phyloP scores from a whole-genome alignment of 2,888 invertebrate genomes.

The Lithodes maja region DNA sequence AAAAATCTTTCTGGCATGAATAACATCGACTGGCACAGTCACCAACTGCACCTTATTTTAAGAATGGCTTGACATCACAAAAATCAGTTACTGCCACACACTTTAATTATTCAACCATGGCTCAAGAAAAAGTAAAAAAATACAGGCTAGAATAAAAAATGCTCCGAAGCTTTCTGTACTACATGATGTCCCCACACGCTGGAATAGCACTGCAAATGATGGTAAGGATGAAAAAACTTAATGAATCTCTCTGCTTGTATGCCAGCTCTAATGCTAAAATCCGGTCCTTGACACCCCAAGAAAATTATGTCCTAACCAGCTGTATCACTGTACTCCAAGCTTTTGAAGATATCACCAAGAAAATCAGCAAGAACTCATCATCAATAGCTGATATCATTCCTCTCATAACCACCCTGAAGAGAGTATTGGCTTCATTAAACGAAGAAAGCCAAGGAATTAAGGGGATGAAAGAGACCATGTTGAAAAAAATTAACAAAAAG shows the following conservation, averaged over 20 bases:
- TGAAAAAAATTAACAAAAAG: background rate
- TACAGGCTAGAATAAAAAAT: conserved; percentile 14
- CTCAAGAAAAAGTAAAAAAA: background rate
- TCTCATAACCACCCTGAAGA: conserved; percentile 32
- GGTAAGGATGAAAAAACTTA: conserved; percentile 12
- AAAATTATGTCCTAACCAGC: conserved; percentile 22
- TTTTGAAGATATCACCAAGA: conserved; percentile 31
- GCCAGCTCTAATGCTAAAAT: conserved; percentile 1
- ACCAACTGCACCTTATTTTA: background rate
- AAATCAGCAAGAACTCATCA: conserved; percentile 26
- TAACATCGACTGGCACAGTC: background rate
- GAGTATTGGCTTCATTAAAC: background rate
- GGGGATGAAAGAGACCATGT: conserved; percentile 21
- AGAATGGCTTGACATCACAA: background rate
- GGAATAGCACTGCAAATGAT: conserved; percentile 34
- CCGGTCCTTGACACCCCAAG: conserved; percentile 1
- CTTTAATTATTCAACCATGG: conserved; percentile 11
- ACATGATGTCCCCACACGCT: conserved; percentile 2
- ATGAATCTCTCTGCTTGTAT: conserved; percentile 7
- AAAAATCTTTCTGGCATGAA: conserved; percentile 11
- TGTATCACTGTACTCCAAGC: conserved; percentile 32
- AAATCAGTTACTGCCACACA: conserved; percentile 4
- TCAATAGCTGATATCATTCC: conserved; percentile 26
- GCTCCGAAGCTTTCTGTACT: conserved; percentile 5
- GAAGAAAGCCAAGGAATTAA: conserved; percentile 20